Evolutionary conservation across 2,797 vertebrate species (phyloP).

Genomic region (Malacoraja senta): DNA sequence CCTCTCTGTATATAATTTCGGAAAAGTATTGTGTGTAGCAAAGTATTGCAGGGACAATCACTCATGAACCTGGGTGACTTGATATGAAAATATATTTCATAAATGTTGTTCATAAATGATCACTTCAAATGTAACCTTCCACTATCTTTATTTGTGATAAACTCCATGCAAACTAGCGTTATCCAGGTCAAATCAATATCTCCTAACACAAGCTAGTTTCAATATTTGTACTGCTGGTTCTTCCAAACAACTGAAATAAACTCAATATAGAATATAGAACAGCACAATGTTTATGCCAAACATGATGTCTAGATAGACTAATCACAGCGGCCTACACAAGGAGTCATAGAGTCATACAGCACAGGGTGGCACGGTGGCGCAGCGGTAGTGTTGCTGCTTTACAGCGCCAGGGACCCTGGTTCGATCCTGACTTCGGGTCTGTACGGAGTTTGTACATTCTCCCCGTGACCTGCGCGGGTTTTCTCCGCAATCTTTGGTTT

Average conservation of each 20-base stretch:
- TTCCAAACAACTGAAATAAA: not conserved
- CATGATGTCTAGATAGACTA: too few relatives aligned
- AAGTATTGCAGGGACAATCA: not conserved
- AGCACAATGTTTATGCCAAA: too few relatives aligned
- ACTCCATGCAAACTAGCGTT: not conserved
- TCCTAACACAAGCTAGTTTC: not conserved
- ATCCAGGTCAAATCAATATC: not conserved
- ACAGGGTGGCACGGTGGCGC: too few relatives aligned
- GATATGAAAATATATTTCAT: not conserved
- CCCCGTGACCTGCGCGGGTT: too few relatives aligned
- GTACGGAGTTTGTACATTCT: too few relatives aligned
- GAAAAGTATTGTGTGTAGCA: not conserved
- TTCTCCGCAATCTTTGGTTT: too few relatives aligned
- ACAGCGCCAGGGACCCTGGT: too few relatives aligned
- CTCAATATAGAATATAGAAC: not conserved
- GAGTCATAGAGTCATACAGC: too few relatives aligned
- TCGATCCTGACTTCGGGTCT: too few relatives aligned
- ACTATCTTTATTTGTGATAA: not conserved
- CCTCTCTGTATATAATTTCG: not conserved
- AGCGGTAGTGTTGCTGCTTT: too few relatives aligned
- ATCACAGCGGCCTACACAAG: too few relatives aligned
- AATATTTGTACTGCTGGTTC: not conserved
- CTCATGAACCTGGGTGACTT: not conserved
- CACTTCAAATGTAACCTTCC: not conserved
- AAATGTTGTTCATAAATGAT: not conserved